A percentile compares a stretch with the other conserved stretches of the same genome.
phyloP scores from a whole-genome alignment of 2,797 vertebrate genomes.

The Notoglanidium macrostoma region DNA sequence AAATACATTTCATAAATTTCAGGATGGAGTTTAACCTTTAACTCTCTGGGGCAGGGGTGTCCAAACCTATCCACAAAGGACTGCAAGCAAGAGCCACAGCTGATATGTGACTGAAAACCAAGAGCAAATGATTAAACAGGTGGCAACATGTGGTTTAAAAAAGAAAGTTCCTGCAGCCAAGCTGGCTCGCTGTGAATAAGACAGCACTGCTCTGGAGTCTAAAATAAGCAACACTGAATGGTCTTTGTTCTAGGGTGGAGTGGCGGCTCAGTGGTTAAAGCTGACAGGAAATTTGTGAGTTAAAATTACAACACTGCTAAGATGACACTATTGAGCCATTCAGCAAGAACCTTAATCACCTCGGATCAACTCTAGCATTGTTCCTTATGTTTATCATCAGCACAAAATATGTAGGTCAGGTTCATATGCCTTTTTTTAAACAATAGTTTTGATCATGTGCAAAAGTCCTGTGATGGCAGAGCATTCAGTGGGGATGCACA shows the following conservation, averaged over 20 bases:
- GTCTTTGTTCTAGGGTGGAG: not conserved
- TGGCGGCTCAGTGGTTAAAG: not conserved
- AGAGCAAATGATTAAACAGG: not conserved
- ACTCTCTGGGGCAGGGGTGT: not conserved
- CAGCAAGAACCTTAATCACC: not conserved
- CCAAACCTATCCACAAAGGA: not conserved
- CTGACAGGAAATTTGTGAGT: not conserved
- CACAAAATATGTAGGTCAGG: not conserved
- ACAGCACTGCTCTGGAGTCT: not conserved
- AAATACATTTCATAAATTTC: not conserved
- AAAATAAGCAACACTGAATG: not conserved
- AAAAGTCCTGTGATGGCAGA: not conserved
- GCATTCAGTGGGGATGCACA: not conserved
- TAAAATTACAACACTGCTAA: not conserved
- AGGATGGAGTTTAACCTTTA: not conserved
- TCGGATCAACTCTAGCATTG: not conserved
- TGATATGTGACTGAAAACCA: not conserved
- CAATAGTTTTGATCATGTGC: not conserved
- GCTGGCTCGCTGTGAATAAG: not conserved
- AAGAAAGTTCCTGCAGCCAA: not conserved
- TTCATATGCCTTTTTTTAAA: not conserved
- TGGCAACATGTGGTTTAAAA: not conserved
- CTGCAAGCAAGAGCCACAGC: not conserved
- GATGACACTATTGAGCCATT: not conserved
- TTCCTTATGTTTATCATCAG: not conserved